A percentile compares a stretch with the other conserved stretches of the same genome.
These are phyloP conservation scores for Ferrisia virgata DNA, from an alignment of 2,888 invertebrate species.

Conservation along the genomic window DNA sequence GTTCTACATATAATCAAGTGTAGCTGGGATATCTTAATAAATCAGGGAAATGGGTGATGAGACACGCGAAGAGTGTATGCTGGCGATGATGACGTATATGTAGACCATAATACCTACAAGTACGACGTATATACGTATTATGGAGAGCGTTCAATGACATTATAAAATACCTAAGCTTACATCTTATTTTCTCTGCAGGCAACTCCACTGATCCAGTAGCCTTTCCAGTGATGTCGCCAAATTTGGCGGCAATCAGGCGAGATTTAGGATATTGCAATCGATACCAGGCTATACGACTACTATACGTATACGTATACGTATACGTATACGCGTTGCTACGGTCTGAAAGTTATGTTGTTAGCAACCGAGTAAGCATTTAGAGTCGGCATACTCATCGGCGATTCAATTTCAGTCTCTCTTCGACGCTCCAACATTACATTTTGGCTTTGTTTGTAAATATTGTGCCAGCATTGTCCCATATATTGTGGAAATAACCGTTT, in stretches of 20 bases:
- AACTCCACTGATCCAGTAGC: conserved; percentile 11
- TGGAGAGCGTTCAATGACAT: background rate
- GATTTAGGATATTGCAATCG: conserved; percentile 36
- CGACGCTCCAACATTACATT: background rate
- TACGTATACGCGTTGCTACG: conserved; percentile 30
- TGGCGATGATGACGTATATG: too few relatives aligned
- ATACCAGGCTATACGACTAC: background rate
- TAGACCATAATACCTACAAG: too few relatives aligned
- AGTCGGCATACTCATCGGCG: background rate
- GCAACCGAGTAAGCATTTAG: conserved; percentile 18
- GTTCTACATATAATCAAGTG: background rate
- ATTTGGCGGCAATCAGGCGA: conserved; percentile 40
- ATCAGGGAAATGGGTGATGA: background rate
- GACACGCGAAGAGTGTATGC: too few relatives aligned
- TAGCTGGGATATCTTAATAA: background rate
- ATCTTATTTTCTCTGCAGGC: background rate
- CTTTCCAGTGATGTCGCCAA: conserved; percentile 38
- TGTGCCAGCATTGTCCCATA: conserved; percentile 3
- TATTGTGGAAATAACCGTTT: background rate
- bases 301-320: background rate
- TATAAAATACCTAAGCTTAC: background rate
- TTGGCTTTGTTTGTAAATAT: conserved; percentile 16
- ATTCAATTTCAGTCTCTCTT: background rate
- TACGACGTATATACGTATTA: background rate
- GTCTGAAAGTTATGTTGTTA: conserved; percentile 35